These are phyloP conservation scores for Diplazon laetatorius DNA, from an alignment of 2,888 invertebrate species.

Conservation along the genomic window DNA sequence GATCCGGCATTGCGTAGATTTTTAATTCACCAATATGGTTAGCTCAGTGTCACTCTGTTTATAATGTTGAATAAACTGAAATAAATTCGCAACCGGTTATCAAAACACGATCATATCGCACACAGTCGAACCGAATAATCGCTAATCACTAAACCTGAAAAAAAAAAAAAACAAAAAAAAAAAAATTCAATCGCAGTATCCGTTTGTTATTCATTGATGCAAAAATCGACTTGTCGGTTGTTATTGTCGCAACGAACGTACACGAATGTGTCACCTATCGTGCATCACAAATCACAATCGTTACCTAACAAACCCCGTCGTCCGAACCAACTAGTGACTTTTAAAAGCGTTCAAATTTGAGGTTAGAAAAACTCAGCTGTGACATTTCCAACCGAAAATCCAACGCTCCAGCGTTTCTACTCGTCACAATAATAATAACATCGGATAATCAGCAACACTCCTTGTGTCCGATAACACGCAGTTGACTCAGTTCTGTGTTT, in stretches of 20 bases:
- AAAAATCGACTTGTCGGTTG: not conserved
- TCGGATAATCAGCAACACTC: slow-evolving; percentile 8
- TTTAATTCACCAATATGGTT: not conserved
- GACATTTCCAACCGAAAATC: slow-evolving; percentile 3
- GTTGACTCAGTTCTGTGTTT: not conserved
- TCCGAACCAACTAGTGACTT: slow-evolving; percentile 9
- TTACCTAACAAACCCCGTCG: not conserved
- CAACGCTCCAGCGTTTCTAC: slow-evolving; percentile 11
- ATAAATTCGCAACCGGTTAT: too few species aligned
- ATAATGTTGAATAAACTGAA: too few species aligned
- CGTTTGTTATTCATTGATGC: not conserved
- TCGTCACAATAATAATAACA: slow-evolving; percentile 40
- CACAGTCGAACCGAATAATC: too few species aligned
- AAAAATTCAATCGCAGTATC: not conserved
- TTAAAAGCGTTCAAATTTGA: not conserved
- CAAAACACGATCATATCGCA: too few species aligned
- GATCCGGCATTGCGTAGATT: slow-evolving; percentile 71
- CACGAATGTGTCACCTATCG: not conserved
- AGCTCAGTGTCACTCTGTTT: too few species aligned
- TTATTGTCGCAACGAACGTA: not conserved
- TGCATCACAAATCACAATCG: not conserved
- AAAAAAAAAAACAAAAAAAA: too few species aligned
- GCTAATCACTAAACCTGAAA: too few species aligned
- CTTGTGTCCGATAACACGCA: slow-evolving; percentile 15
- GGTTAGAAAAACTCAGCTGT: slow-evolving; percentile 16